phyloP scores from a whole-genome alignment of 2,888 invertebrate genomes.

The Boloria selene region DNA sequence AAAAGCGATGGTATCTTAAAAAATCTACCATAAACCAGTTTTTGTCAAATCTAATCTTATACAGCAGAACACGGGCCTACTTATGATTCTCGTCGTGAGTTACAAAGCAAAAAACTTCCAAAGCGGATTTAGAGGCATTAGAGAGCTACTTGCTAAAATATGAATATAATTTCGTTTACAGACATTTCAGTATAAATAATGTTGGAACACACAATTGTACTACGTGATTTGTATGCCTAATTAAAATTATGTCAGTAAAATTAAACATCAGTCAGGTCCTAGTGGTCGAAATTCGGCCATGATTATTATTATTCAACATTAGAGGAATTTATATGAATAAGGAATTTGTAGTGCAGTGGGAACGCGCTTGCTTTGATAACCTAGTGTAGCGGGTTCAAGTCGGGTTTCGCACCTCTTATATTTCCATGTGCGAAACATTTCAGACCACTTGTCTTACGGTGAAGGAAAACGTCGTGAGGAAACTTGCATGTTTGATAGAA shows the following conservation, averaged over 20 bases:
- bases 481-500: too few species aligned
- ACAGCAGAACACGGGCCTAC: constrained; percentile 29
- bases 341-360: too few species aligned
- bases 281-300: too few species aligned
- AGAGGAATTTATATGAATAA: too few species aligned
- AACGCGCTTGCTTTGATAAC: too few species aligned
- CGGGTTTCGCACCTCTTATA: too few species aligned
- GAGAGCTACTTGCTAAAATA: constrained; percentile 23
- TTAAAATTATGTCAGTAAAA: neutral
- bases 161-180: constrained; percentile 26
- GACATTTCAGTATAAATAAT: constrained; percentile 16
- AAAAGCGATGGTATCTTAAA: neutral
- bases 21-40: constrained; percentile 20
- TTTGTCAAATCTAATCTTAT: constrained; percentile 19
- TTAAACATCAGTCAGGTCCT: too few species aligned
- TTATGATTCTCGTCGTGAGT: constrained; percentile 29
- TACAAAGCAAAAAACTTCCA: constrained; percentile 26
- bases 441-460: too few species aligned
- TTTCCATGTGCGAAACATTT: too few species aligned
- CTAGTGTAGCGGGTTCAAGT: too few species aligned
- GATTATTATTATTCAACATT: too few species aligned
- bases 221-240: constrained; percentile 1
- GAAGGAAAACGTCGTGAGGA: too few species aligned
- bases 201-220: constrained; percentile 11
- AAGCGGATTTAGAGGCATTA: constrained; percentile 31